A percentile compares a stretch with the other conserved stretches of the same genome.
Conservation (phyloP, 1,140 invertebrate species). For the Ectropis grisescens region DNA sequence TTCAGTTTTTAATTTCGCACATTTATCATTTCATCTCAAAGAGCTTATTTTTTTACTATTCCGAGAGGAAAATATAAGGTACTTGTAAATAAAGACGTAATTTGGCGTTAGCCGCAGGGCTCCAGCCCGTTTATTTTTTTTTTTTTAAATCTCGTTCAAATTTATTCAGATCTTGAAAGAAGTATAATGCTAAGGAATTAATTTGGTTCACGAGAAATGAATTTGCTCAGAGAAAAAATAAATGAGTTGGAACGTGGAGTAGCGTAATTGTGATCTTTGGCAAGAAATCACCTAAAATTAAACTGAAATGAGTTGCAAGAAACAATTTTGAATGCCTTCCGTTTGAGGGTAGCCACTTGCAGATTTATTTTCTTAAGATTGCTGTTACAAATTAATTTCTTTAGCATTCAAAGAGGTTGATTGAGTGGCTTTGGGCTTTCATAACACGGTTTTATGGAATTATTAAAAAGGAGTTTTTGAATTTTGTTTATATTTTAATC, state of each 20-base stretch:
- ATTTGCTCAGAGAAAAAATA: slow-evolving; percentile 49
- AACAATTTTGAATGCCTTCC: no score
- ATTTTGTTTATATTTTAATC: no score
- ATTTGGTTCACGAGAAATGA: slow-evolving; percentile 57
- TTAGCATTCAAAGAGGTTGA: no score
- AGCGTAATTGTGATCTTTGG: slow-evolving; percentile 60
- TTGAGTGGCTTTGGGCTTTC: no score
- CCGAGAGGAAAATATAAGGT: slow-evolving; percentile 30
- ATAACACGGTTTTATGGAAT: no score
- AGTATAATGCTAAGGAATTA: slow-evolving; percentile 63
- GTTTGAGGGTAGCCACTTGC: no score
- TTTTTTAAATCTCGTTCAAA: slow-evolving; percentile 58
- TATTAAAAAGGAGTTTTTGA: no score
- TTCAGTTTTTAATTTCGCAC: background rate
- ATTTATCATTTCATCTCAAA: background rate
- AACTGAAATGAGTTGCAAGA: no score
- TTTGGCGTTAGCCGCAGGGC: slow-evolving; percentile 54
- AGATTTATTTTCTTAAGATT: no score
- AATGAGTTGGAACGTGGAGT: slow-evolving; percentile 60
- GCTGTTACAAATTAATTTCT: no score
- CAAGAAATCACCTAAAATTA: no score
- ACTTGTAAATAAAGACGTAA: slow-evolving; percentile 65
- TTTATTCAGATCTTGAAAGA: slow-evolving; percentile 61
- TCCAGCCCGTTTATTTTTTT: slow-evolving; percentile 52
- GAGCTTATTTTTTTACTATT: slow-evolving; percentile 6